Evolutionary conservation across 2,113 vertebrate genomes (phyloP).

Genomic region (Actinemys pallida): DNA sequence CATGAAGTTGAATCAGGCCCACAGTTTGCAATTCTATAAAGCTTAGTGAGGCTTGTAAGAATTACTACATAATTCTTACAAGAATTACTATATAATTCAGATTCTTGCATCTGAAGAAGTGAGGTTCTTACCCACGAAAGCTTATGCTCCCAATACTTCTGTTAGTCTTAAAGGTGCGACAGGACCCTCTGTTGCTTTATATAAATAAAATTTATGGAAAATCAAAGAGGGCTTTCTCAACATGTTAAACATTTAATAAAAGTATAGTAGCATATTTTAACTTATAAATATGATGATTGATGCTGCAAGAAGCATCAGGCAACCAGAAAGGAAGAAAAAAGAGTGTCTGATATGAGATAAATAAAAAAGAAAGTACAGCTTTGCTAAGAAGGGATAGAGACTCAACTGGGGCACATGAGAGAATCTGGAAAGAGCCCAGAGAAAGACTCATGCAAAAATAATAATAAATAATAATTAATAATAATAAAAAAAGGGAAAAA

Average conservation of each 20-base stretch:
- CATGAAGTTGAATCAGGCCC: not conserved
- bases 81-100: too few relatives aligned
- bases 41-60: not conserved
- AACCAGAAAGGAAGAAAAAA: not conserved
- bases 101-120: too few relatives aligned
- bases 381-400: conserved; percentile 8
- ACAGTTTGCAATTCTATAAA: not conserved
- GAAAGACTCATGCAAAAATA: not conserved
- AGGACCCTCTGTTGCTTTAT: too few relatives aligned
- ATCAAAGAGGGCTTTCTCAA: not conserved
- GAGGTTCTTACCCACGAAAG: too few relatives aligned
- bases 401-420: not conserved
- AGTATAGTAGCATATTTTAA: not conserved
- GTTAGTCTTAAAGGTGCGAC: too few relatives aligned
- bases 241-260: not conserved
- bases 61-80: not conserved
- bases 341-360: not conserved
- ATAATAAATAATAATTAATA: too few relatives aligned
- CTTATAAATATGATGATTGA: not conserved
- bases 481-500: not conserved
- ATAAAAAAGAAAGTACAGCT: conserved; percentile 1
- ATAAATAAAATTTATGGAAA: not conserved
- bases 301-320: not conserved
- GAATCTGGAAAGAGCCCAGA: not conserved
- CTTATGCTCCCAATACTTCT: too few relatives aligned